These are phyloP conservation scores for Alethe castanea DNA, from an alignment of 2,113 vertebrate species.

Conservation along the genomic window DNA sequence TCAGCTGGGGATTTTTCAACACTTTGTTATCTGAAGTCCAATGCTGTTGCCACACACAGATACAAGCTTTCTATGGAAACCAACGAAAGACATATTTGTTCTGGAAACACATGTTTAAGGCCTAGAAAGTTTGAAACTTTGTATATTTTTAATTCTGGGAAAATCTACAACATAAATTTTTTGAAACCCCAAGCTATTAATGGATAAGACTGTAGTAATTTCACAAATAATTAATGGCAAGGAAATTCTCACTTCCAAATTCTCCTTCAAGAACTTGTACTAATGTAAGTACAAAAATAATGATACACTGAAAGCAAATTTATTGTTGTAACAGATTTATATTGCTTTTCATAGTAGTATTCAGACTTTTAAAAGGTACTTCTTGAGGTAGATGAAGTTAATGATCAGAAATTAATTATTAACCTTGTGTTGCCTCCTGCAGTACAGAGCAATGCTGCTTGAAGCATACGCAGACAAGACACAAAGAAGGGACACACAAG, in stretches of 20 bases:
- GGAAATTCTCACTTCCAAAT: background rate
- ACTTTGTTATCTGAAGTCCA: background rate
- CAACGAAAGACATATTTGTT: fast-evolving
- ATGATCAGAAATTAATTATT: background rate
- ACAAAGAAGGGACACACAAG: fast-evolving
- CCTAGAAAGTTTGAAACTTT: background rate
- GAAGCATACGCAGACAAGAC: background rate
- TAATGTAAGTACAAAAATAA: background rate
- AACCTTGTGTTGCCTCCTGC: background rate
- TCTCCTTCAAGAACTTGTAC: background rate
- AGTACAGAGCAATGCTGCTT: background rate
- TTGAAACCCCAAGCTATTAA: background rate
- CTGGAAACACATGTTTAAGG: background rate
- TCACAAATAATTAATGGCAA: background rate
- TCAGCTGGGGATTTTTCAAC: background rate
- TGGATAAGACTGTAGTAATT: background rate
- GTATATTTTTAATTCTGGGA: background rate
- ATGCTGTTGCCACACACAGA: background rate
- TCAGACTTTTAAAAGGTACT: background rate
- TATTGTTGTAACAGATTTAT: background rate
- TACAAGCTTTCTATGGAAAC: background rate
- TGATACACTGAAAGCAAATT: background rate
- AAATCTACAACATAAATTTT: background rate
- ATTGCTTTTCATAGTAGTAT: background rate
- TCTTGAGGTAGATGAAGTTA: background rate